Percentiles rank a stretch among this genome's conserved stretches.
These are phyloP conservation scores for Ectobius pallidus DNA, from an alignment of 2,888 invertebrate genomes.

Conservation along the genomic window DNA sequence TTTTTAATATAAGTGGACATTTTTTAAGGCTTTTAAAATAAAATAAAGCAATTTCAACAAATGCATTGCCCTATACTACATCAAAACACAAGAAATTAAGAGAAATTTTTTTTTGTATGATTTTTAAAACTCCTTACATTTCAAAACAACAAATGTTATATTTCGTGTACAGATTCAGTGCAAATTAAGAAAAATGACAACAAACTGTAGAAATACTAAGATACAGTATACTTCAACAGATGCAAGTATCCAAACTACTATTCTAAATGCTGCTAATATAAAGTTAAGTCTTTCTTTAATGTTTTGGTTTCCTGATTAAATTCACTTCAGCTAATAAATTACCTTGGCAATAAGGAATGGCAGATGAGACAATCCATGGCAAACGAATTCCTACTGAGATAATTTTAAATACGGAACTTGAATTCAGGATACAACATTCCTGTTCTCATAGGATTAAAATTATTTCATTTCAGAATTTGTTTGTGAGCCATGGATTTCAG, in stretches of 20 bases:
- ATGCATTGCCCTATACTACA: too few species aligned
- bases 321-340: constrained; percentile 1
- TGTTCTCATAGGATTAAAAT: background rate
- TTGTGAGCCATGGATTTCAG: background rate
- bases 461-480: background rate
- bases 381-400: too few species aligned
- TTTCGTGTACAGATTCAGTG: too few species aligned
- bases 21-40: too few species aligned
- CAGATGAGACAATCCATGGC: background rate
- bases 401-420: too few species aligned
- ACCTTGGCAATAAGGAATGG: constrained; percentile 12
- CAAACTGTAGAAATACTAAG: background rate
- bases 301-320: background rate
- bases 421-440: background rate
- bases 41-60: too few species aligned
- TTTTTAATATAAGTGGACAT: too few species aligned
- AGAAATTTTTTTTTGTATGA: background rate
- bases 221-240: background rate
- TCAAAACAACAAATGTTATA: background rate
- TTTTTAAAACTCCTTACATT: background rate
- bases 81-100: too few species aligned
- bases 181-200: background rate
- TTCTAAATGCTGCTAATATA: background rate
- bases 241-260: background rate
- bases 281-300: background rate